Base-by-base conservation (phyloP, 2,888 invertebrate species). In the Cordylochernes scorpioides region DNA sequence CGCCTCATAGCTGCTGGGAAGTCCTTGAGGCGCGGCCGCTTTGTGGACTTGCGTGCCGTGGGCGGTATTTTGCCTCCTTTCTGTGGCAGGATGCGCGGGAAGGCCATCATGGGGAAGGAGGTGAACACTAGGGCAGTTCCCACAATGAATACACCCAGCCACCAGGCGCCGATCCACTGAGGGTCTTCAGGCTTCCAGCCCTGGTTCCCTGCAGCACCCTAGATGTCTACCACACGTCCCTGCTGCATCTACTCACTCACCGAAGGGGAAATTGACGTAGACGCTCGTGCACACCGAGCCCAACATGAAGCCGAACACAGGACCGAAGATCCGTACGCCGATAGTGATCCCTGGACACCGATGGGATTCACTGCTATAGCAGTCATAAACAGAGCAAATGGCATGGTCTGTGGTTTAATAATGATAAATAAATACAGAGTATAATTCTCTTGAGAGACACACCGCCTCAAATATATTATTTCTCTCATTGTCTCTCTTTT, bases 141-240 rank as follows among this genome's bases (percentile, higher is more conserved):
- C 45, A 84, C 78, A 45, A 84, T 40, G 7, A 57, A 61, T 61
- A 68, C 58, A 64, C 77, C 84, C 34, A 91, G 60, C 88, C 88
- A 91, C 88, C 88, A 91, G 25, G 88, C 88, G 28, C 88, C 86
- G 27, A 88, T 73, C 82, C 84, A 88, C 53, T 72, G 62, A 4
- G 77, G 74, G 57, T 82, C 77, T 22, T 64, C 65, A 7, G 39
- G 40, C 8, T 35, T 36, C 17, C 40, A 29, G 15, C 33, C 36
- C 6, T 31, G 18, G 9, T 25, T 31, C 30, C 31, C 35, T 35
- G 24, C 7, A 29, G 26, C n/a, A 6, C 12, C 21, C 12, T 10
- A 27, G 18, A 3, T n/a, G n/a, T n/a, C n/a, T n/a, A n/a, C n/a
- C n/a, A n/a, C n/a, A n/a, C n/a, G n/a, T n/a, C 8, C 19, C 9